These are phyloP conservation scores for Hippocampus guttulatus DNA, from an alignment of 2,113 vertebrate genomes.

Conservation along the genomic window DNA sequence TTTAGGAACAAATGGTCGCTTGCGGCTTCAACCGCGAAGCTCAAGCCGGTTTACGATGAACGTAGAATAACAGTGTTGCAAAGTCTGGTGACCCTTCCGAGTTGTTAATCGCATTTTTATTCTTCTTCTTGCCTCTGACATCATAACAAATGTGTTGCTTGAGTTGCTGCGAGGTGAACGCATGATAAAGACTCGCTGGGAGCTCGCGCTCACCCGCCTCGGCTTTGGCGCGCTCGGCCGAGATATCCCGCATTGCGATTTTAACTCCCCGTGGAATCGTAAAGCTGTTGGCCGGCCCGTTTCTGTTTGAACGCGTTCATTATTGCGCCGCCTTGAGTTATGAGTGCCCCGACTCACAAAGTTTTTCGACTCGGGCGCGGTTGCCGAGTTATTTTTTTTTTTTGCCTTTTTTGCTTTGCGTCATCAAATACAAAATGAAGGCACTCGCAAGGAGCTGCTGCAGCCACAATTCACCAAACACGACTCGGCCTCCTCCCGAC, in stretches of 20 bases:
- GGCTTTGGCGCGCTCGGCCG: constrained; percentile 9
- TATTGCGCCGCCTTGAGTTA: background rate
- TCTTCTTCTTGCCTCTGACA: background rate
- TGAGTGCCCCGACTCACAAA: background rate
- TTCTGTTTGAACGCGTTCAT: constrained; percentile 9
- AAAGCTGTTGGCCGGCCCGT: constrained; percentile 24
- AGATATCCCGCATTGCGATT: constrained; percentile 19
- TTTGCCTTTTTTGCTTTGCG: background rate
- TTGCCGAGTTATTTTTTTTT: background rate
- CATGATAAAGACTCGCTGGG: background rate
- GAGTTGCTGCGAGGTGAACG: constrained; percentile 8
- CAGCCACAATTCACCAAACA: no score
- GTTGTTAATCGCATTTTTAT: background rate
- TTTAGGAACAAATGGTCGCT: background rate
- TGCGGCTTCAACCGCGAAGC: background rate
- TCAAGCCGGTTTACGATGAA: background rate
- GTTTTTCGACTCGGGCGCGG: no score
- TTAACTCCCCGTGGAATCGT: constrained; percentile 25
- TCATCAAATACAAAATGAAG: no score
- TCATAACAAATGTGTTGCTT: constrained; percentile 2
- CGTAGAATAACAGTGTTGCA: background rate
- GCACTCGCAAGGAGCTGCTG: no score
- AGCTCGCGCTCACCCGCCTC: background rate
- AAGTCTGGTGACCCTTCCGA: background rate
- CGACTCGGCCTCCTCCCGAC: no score